A percentile compares a stretch with the other conserved stretches of the same genome.
phyloP scores from a whole-genome alignment of 2,888 invertebrate genomes.

The Chrysomela aeneicollis region DNA sequence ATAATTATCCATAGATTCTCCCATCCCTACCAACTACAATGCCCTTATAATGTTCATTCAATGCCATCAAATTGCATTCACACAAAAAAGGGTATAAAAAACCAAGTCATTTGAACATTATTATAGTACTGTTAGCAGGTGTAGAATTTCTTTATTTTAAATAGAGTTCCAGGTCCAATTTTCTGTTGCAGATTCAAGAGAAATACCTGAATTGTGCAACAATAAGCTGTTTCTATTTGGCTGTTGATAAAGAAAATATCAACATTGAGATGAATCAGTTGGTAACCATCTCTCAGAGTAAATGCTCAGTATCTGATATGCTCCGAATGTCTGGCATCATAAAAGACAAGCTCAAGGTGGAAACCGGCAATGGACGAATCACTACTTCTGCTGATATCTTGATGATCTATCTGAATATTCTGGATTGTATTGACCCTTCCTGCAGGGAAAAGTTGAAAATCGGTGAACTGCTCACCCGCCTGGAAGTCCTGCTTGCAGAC shows the following conservation, averaged over 20 bases:
- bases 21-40: too few species aligned
- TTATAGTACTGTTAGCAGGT: too few species aligned
- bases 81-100: too few species aligned
- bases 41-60: too few species aligned
- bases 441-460: conserved; percentile 29
- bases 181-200: conserved; percentile 66
- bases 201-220: conserved; percentile 90
- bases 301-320: conserved; percentile 86
- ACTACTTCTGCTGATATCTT: conserved; percentile 74
- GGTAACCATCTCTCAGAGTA: conserved; percentile 73
- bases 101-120: too few species aligned
- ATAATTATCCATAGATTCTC: too few species aligned
- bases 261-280: conserved; percentile 73
- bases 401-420: conserved; percentile 70
- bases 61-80: too few species aligned
- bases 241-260: conserved; percentile 72
- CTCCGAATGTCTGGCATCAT: conserved; percentile 86
- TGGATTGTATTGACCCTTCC: conserved; percentile 59
- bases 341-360: conserved; percentile 76
- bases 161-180: neutral
- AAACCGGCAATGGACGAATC: conserved; percentile 66
- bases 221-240: conserved; percentile 85
- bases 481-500: conserved; percentile 81
- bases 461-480: conserved; percentile 61
- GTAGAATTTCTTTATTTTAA: too few species aligned